Conservation (phyloP, 2,888 invertebrate genomes). For the Enchytraeus crypticus region DNA sequence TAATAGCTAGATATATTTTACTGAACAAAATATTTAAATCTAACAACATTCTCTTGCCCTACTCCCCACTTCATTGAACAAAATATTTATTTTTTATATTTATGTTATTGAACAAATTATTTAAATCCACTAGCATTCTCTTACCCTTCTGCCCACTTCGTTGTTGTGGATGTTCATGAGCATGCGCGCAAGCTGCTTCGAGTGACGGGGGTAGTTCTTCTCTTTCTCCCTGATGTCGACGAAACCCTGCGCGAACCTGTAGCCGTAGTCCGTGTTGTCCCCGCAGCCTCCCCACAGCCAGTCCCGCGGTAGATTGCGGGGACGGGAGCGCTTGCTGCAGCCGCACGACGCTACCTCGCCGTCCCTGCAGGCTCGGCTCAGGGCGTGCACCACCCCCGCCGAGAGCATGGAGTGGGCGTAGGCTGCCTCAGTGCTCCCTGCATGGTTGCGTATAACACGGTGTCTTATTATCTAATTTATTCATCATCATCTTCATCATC, state of each 20-base stretch:
- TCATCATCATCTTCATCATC: too few relatives aligned
- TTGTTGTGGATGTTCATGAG: constrained; percentile 97
- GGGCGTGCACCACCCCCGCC: constrained; percentile 69
- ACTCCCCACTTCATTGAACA: too few relatives aligned
- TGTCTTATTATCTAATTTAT: too few relatives aligned
- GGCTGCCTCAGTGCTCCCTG: constrained; percentile 51
- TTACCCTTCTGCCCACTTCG: constrained; percentile 89
- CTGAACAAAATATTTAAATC: too few relatives aligned
- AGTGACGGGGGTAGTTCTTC: constrained; percentile 70
- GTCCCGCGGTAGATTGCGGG: constrained; percentile 73
- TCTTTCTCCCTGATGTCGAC: constrained; percentile 77
- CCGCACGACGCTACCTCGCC: constrained; percentile 74
- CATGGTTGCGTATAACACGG: too few relatives aligned
- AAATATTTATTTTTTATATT: too few relatives aligned
- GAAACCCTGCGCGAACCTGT: constrained; percentile 83
- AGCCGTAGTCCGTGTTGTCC: constrained; percentile 79
- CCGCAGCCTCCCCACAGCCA: constrained; percentile 99
- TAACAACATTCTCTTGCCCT: too few relatives aligned
- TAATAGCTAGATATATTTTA: too few relatives aligned
- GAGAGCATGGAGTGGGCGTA: constrained; percentile 56
- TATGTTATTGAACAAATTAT: too few relatives aligned
- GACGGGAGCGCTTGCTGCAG: constrained; percentile 73
- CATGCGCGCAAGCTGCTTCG: constrained; percentile 69
- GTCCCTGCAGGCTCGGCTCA: constrained; percentile 82
- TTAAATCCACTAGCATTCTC: too few relatives aligned